Evolutionary conservation across 2,888 invertebrate species (phyloP).

Genomic region (Leptinotarsa haldemani): DNA sequence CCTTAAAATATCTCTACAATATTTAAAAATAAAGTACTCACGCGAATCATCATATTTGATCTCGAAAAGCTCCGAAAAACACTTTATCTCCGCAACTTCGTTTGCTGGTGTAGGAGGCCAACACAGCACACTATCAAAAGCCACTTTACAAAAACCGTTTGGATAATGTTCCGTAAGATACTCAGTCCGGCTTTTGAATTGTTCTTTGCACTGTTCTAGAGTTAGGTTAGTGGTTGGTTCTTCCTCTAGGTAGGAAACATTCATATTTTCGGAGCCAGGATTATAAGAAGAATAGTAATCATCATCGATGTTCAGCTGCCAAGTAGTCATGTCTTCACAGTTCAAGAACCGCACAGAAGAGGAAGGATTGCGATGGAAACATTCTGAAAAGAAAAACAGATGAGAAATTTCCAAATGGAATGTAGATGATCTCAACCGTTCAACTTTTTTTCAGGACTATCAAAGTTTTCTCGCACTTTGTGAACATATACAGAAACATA

Average conservation of each 20-base stretch:
- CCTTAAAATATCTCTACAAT: too few relatives aligned
- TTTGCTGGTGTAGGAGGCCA: conserved; percentile 85
- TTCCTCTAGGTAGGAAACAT: background rate
- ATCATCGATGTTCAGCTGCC: conserved; percentile 38
- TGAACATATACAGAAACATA: too few relatives aligned
- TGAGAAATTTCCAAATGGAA: background rate
- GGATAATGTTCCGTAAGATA: conserved; percentile 44
- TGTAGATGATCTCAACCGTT: background rate
- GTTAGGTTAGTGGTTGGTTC: conserved; percentile 43
- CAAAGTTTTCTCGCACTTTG: too few relatives aligned
- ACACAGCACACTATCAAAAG: conserved; percentile 82
- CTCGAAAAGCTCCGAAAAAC: conserved; percentile 82
- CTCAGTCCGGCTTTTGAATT: conserved; percentile 48
- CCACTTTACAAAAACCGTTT: conserved; percentile 71
- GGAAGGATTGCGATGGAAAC: background rate
- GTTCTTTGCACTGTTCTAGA: conserved; percentile 46
- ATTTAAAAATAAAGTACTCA: conserved; percentile 69
- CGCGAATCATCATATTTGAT: conserved; percentile 84
- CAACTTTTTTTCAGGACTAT: too few relatives aligned
- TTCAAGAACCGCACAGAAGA: background rate
- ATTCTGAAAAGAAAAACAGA: conserved; percentile 6
- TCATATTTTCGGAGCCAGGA: conserved; percentile 16
- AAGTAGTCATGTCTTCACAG: conserved; percentile 17
- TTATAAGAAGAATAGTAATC: conserved; percentile 25
- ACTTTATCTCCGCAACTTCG: conserved; percentile 77